phyloP scores from a whole-genome alignment of 2,113 vertebrate genomes.

The Catharus fuscescens region DNA sequence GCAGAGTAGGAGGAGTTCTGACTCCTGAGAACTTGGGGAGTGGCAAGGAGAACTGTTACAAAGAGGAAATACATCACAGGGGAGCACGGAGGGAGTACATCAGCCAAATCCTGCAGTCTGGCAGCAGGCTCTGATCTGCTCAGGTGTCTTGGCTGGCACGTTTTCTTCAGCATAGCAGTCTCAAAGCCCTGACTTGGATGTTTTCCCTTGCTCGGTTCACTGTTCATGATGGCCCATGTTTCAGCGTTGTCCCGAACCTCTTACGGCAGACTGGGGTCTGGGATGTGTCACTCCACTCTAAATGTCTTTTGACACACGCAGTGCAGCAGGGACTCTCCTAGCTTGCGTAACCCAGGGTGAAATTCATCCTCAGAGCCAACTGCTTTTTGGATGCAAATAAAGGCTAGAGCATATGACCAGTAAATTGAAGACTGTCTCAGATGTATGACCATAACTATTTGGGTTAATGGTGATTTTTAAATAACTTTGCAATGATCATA shows the following conservation, averaged over 20 bases:
- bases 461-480: background rate
- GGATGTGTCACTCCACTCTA: background rate
- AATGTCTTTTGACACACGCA: background rate
- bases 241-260: rapidly evolving
- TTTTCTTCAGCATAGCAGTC: background rate
- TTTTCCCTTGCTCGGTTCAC: background rate
- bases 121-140: background rate
- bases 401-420: background rate
- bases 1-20: background rate
- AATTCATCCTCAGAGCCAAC: background rate
- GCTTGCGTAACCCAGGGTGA: background rate
- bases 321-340: background rate
- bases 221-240: background rate
- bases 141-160: background rate
- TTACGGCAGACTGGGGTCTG: background rate
- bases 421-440: background rate
- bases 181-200: background rate
- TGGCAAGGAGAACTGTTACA: background rate
- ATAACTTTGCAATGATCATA: background rate
- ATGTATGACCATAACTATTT: background rate
- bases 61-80: background rate
- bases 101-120: background rate
- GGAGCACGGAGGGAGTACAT: background rate
- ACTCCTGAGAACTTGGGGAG: background rate
- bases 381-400: background rate